Evolutionary conservation across 2,888 invertebrate species (phyloP).

Genomic region (Eupithecia tripunctaria): DNA sequence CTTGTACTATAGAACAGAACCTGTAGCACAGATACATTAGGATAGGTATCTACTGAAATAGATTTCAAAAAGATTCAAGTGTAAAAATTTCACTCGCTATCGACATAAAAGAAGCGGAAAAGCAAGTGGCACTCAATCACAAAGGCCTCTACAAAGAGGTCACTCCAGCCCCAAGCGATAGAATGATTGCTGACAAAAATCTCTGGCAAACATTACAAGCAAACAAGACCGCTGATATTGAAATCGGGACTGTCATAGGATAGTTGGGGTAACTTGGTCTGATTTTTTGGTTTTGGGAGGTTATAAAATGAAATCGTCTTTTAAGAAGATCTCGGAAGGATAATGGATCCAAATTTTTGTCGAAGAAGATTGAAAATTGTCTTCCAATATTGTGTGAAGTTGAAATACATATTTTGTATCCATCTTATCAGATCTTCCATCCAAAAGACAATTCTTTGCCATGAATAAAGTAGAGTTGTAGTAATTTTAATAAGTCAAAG

Average conservation of each 20-base stretch:
- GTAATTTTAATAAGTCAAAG: neutral
- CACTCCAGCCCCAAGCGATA: conserved; percentile 44
- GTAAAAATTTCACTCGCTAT: conserved; percentile 1
- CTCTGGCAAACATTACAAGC: conserved; percentile 45
- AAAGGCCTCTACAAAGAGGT: conserved; percentile 37
- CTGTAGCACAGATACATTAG: no score
- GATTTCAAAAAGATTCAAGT: neutral
- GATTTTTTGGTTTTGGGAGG: neutral
- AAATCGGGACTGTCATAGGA: conserved; percentile 42
- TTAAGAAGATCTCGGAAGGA: neutral
- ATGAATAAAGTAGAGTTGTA: neutral
- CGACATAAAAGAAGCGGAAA: conserved; percentile 8
- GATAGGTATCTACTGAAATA: neutral
- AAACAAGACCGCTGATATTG: conserved; percentile 49
- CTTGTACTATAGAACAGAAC: no score
- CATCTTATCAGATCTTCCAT: no score
- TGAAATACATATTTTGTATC: no score
- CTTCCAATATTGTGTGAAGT: neutral
- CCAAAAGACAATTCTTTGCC: neutral
- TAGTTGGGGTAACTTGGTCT: neutral
- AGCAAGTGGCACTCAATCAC: conserved; percentile 27
- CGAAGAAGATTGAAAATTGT: neutral
- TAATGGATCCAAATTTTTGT: neutral
- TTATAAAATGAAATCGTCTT: neutral
- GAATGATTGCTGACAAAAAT: conserved; percentile 42